Evolutionary conservation across 2,797 vertebrate genomes (phyloP).

Genomic region (Etheostoma perlongum): DNA sequence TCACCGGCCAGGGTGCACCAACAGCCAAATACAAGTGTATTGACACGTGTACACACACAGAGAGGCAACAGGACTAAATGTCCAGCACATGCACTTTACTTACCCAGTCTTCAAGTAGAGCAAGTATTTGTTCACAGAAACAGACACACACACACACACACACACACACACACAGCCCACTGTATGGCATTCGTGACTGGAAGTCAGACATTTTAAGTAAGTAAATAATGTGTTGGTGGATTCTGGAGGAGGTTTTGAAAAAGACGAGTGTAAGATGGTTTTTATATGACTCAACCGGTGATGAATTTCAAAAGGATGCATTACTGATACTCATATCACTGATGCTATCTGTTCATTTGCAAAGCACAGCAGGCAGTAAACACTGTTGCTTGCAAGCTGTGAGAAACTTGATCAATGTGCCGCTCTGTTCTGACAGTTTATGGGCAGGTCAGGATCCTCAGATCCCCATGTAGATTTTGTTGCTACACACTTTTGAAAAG

Average conservation of each 20-base stretch:
- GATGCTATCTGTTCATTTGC: constrained; percentile 11
- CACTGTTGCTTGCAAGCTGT: not conserved
- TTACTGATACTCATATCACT: constrained; percentile 12
- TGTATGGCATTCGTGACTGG: constrained; percentile 45
- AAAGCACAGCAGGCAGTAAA: constrained; percentile 11
- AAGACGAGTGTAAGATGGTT: constrained; percentile 5
- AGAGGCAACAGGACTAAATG: not conserved
- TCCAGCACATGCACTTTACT: constrained; percentile 38
- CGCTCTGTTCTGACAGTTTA: constrained; percentile 13
- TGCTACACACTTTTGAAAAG: not conserved
- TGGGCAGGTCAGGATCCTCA: not conserved
- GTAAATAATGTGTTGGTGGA: constrained; percentile 57
- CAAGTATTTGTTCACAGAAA: constrained; percentile 26
- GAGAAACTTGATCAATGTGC: constrained; percentile 9
- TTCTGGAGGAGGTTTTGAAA: constrained; percentile 39
- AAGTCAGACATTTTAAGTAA: constrained; percentile 43
- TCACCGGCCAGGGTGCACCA: constrained; percentile 26
- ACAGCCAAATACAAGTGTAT: constrained; percentile 19
- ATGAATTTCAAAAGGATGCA: not conserved
- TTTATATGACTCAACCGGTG: constrained; percentile 35
- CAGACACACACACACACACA: constrained; percentile 9
- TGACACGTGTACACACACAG: constrained; percentile 8
- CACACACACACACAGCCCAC: constrained; percentile 27
- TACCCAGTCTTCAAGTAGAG: constrained; percentile 13
- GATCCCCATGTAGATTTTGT: not conserved